A percentile compares a stretch with the other conserved stretches of the same genome.
Evolutionary conservation across 2,113 vertebrate genomes (phyloP).

Genomic region (Perca schrenkii): DNA sequence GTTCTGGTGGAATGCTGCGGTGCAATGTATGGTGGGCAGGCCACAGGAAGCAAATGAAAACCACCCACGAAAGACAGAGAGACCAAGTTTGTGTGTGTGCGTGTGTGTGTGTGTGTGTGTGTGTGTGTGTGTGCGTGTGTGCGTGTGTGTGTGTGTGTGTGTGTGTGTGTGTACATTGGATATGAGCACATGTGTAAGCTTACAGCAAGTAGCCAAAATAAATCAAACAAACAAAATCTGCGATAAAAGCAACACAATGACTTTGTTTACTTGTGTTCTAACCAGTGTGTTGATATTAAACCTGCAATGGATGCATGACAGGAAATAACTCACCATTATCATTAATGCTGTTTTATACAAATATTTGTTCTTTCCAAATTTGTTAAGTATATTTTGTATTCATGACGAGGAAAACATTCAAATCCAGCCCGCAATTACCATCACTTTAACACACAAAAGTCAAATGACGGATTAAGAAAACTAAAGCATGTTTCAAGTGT

Average conservation of each 20-base stretch:
- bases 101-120: not conserved
- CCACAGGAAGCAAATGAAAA: constrained; percentile 72
- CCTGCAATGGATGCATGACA: not conserved
- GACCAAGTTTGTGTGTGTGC: constrained; percentile 1
- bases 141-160: constrained; percentile 8
- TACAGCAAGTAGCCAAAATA: constrained; percentile 24
- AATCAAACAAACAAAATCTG: constrained; percentile 24
- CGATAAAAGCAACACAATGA: constrained; percentile 15
- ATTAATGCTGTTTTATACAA: not conserved
- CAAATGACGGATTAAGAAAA: not conserved
- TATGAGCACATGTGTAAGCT: constrained; percentile 36
- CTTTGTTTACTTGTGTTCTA: constrained; percentile 7
- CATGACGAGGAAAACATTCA: not conserved
- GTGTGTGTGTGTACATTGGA: constrained; percentile 9
- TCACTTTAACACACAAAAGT: not conserved
- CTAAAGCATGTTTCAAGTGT: not conserved
- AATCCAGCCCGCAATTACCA: not conserved
- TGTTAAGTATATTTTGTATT: not conserved
- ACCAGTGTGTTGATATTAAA: not conserved
- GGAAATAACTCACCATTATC: constrained; percentile 4
- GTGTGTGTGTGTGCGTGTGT: constrained; percentile 15
- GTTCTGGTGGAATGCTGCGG: constrained; percentile 67
- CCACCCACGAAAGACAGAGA: constrained; percentile 44
- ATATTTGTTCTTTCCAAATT: constrained; percentile 1
- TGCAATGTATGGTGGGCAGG: constrained; percentile 62